Percentiles rank a stretch among this genome's conserved stretches.
These are phyloP conservation scores for Pyrocoelia pectoralis DNA, from an alignment of 2,888 invertebrate genomes.

Conservation along the genomic window DNA sequence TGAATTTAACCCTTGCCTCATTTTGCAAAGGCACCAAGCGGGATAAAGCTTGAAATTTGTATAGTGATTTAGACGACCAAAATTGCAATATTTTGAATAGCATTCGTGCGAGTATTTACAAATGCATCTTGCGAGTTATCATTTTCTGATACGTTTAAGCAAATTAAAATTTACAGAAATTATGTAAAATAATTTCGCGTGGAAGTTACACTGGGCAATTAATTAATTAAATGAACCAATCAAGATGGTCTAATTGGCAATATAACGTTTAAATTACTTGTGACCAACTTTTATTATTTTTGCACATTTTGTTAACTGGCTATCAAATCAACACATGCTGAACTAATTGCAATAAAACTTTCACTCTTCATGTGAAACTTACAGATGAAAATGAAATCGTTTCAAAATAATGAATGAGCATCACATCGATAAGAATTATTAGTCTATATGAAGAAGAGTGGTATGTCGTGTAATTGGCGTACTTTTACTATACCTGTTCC, in stretches of 20 bases:
- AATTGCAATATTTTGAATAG: too few species aligned
- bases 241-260: background rate
- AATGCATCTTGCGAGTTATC: too few species aligned
- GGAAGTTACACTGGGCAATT: background rate
- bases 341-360: slow-evolving; percentile 29
- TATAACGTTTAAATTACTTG: background rate
- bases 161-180: background rate
- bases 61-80: too few species aligned
- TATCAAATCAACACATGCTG: slow-evolving; percentile 13
- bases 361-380: slow-evolving; percentile 32
- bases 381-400: slow-evolving; percentile 18
- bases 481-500: slow-evolving; percentile 13
- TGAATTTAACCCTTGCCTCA: too few species aligned
- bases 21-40: too few species aligned
- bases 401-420: slow-evolving; percentile 16
- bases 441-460: background rate
- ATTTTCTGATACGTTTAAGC: too few species aligned
- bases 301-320: background rate
- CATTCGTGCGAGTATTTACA: too few species aligned
- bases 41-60: too few species aligned
- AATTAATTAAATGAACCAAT: background rate
- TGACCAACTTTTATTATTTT: background rate
- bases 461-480: background rate
- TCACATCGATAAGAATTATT: background rate
- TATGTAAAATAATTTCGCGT: background rate